phyloP scores from a whole-genome alignment of 2,888 invertebrate species.

The Volucella inanis region DNA sequence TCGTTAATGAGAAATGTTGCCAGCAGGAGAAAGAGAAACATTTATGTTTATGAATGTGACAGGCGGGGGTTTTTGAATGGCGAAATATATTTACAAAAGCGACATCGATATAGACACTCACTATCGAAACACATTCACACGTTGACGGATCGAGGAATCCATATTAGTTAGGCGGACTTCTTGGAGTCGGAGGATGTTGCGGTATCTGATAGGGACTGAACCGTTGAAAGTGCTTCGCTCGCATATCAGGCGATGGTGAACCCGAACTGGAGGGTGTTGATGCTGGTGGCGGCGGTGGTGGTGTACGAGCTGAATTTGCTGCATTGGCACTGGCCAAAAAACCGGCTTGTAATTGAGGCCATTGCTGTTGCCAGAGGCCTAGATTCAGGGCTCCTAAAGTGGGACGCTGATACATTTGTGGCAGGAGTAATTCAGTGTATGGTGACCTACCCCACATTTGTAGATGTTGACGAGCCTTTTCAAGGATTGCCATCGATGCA shows the following conservation, averaged over 20 bases:
- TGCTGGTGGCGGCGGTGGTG: constrained; percentile 79
- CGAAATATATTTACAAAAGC: constrained; percentile 61
- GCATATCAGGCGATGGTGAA: constrained; percentile 82
- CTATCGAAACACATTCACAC: constrained; percentile 21
- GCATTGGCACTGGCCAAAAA: constrained; percentile 82
- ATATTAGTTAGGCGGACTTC: constrained; percentile 80
- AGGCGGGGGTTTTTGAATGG: neutral
- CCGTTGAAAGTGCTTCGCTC: constrained; percentile 81
- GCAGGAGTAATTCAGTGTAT: constrained; percentile 83
- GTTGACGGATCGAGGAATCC: constrained; percentile 1
- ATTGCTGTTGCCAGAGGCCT: constrained; percentile 83
- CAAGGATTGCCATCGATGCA: constrained; percentile 82
- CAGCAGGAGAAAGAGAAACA: constrained; percentile 37
- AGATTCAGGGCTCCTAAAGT: constrained; percentile 82
- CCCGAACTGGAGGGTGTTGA: constrained; percentile 82
- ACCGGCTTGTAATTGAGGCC: constrained; percentile 83
- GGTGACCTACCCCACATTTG: constrained; percentile 83
- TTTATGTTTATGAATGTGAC: constrained; percentile 4
- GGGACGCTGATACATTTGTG: constrained; percentile 83
- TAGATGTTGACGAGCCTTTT: constrained; percentile 83
- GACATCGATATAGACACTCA: constrained; percentile 57
- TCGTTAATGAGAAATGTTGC: constrained; percentile 61
- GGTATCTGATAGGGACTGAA: constrained; percentile 81
- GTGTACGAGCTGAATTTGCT: constrained; percentile 76
- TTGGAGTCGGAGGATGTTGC: constrained; percentile 79